phyloP scores from a whole-genome alignment of 2,888 invertebrate species.

The Netelia fuscicornis region DNA sequence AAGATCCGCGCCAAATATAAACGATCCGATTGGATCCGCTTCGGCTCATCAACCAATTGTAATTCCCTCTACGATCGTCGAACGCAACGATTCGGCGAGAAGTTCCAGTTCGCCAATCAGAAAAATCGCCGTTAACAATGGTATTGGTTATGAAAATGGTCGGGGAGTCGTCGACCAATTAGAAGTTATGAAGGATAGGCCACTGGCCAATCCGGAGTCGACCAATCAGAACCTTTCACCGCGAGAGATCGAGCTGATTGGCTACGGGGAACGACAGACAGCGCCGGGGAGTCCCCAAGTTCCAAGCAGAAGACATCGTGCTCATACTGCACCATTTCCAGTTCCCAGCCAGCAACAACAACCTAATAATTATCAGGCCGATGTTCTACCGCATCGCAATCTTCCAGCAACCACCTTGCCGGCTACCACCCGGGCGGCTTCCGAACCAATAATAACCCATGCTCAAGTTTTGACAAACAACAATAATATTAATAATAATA shows the following conservation, averaged over 20 bases:
- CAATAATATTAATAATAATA: constrained; percentile 29
- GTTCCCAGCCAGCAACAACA: constrained; percentile 55
- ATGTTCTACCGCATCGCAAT: constrained; percentile 66
- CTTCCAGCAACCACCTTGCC: constrained; percentile 68
- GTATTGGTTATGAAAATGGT: constrained; percentile 21
- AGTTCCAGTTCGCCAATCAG: constrained; percentile 42
- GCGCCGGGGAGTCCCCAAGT: constrained; percentile 75
- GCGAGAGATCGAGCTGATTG: constrained; percentile 10
- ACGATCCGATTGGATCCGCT: constrained; percentile 30
- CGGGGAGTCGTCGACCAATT: background rate
- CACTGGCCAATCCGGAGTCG: background rate
- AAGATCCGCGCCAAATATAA: constrained; percentile 48
- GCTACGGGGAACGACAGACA: constrained; percentile 29
- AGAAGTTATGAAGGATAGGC: constrained; percentile 9
- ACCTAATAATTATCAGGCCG: constrained; percentile 66
- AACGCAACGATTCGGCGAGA: constrained; percentile 28
- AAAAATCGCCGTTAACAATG: constrained; percentile 11
- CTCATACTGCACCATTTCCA: constrained; percentile 76
- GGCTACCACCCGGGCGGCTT: constrained; percentile 37
- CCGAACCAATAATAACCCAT: constrained; percentile 34
- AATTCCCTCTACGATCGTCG: background rate
- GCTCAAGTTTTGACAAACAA: constrained; percentile 7
- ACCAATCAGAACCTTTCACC: background rate
- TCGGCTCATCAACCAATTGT: background rate
- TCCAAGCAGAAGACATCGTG: constrained; percentile 78